Percentiles rank a stretch among this genome's conserved stretches.
Conservation (phyloP, 2,888 invertebrate species). For the Norana najaformis region DNA sequence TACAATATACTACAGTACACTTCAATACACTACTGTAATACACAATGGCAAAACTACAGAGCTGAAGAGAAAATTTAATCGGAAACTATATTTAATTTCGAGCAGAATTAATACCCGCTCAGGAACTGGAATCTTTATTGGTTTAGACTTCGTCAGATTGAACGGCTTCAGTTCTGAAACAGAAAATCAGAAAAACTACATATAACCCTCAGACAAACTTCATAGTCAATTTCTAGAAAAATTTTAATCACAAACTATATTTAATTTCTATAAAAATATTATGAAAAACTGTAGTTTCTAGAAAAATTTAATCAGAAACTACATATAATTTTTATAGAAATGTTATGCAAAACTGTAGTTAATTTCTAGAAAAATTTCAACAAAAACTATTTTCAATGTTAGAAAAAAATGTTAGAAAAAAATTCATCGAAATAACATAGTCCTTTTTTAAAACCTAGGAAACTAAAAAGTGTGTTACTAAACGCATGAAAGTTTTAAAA, state of each 20-base stretch:
- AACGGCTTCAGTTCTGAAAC: slow-evolving; percentile 57
- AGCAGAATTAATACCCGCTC: slow-evolving; percentile 51
- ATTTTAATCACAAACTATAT: too few species aligned
- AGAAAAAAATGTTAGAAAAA: too few species aligned
- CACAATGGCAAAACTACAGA: too few species aligned
- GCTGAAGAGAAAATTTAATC: too few species aligned
- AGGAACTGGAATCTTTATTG: slow-evolving; percentile 59
- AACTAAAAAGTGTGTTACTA: not conserved
- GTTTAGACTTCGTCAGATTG: slow-evolving; percentile 57
- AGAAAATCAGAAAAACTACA: not conserved
- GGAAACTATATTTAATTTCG: not conserved
- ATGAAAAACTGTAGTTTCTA: too few species aligned
- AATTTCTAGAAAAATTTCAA: not conserved
- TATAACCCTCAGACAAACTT: not conserved
- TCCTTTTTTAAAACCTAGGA: not conserved
- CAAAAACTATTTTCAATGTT: not conserved
- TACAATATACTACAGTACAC: too few species aligned
- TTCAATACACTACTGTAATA: too few species aligned
- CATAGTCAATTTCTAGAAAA: not conserved
- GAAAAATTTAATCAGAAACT: too few species aligned
- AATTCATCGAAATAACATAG: not conserved
- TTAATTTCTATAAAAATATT: too few species aligned
- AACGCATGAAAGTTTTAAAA: too few species aligned
- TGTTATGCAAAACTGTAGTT: not conserved
- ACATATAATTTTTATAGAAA: not conserved